Base-by-base conservation (phyloP, 2,797 vertebrate genomes). In the Eleutherodactylus coqui region DNA sequence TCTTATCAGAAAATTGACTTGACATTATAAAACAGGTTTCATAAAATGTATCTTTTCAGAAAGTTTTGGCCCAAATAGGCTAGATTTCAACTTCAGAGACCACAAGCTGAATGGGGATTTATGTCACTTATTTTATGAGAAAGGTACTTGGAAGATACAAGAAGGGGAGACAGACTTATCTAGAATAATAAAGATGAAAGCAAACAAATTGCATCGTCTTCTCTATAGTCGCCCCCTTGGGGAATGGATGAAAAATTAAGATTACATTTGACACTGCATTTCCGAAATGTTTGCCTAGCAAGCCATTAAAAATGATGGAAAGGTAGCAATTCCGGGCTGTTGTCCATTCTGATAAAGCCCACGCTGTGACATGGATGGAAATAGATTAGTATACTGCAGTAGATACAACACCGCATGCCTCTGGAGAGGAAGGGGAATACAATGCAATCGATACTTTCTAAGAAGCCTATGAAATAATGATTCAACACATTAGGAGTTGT, bases 341-440 rank as follows among this genome's bases (percentile, higher is more conserved):
- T 58, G 69, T 60, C 70, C 27, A 51, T 43, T 32, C 14, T 62
- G 69, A 75, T 75, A 16, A 60, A 83, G 51, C 73, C 34, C n/a
- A 75, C 58, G 19, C 45, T 53, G 47, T 72, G 51, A 82, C 45
- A 82, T 58, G 67, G 27, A 83, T 75, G 51, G 21, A 55, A 60
- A 83, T 83, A 60, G 70, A 70, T 70, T 70, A 70, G 67, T 70
- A 38, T 70, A 41, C 19, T 70, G 36, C 67, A 41, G 43, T 70
- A 70, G 36, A 70, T n/a, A 21, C 43, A 70, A 14, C 67, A 41
- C 10, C n/a, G 67, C 38, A 34, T 13, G 21, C 38, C 36, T 70
- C 67, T 70, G 67, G 67, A 70, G 67, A 70, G 36, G 32, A 24
- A 21, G 36, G 38, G 9, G 9, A n/a, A 70, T 41, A 43, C 38